Evolutionary conservation across 2,888 invertebrate species (phyloP), one percentile per base, ranked within the genome.

Genomic region (Brachyptera putata): DNA sequence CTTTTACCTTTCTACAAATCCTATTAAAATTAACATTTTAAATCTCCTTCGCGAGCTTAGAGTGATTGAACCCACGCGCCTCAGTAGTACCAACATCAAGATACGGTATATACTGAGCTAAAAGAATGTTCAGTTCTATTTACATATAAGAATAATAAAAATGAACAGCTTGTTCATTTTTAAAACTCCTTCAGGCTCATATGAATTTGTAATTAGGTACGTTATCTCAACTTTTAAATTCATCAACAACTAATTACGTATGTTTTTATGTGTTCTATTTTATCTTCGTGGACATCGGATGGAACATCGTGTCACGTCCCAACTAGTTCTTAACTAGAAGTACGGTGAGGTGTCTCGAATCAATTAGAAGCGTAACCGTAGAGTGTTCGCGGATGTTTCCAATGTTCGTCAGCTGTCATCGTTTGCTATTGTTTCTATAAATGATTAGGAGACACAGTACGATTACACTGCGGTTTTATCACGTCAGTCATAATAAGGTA

Each of bases 1-100:
- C 46, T 24, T 46, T 22, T 22, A 24, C 46, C 18, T 22, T 46
- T 34, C 14, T 53, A 36, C 53, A 53, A 25, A 34, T 53, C 34
- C 53, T 34, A 53, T 53, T 53, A 34, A 34, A 16, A 53, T 34
- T 53, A 14, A 11, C 36, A 53, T 34, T 53, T 34, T 36, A 21
- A 36, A 30, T 34, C 53, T 36, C 21, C 11, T n/a, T n/a, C n/a
- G n/a, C n/a, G 11, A 36, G 36, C 53, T 34, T 21, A 26, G 36
- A 36, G 53, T 36, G 36, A 46, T 36, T 34, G 34, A 53, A 53
- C 53, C 53, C 53, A 53, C 53, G 21, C 53, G 36, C 13, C 16
- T 34, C 34, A 22, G 18, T 53, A 34, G 34, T 2, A 22, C 18
- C 18, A 24, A 46, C 22, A 46, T 46, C 46, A 46, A 46, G 30